Evolutionary conservation across 2,888 invertebrate genomes (phyloP), one percentile per base, ranked within the genome.

Genomic region (Dioctria rufipes): DNA sequence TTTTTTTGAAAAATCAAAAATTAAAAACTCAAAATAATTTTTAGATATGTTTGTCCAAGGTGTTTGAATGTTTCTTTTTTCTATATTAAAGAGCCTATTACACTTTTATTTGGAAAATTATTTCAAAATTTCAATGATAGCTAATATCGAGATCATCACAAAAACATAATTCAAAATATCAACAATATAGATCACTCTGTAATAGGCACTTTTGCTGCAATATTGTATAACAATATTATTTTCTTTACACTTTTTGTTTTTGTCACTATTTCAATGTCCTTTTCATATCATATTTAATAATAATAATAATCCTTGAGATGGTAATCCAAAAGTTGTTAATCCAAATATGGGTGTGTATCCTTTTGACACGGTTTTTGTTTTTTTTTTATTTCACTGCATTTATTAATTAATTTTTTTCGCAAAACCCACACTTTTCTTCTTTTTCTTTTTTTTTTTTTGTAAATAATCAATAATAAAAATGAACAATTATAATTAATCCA

Each of bases 181-280:
- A 40, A 43, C 40, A 63, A n/a, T 40, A 51, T 25, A 42, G 11
- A 67, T 79, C 79, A 77, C 80, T 80, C 81, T 83, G 82, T 83
- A 83, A 83, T 83, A 83, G 83, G 83, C 83, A 83, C 83, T 82
- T 82, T 80, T 42, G 40, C 25, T 54, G 46, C 58, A 25, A 25
- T 25, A 25, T 25, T 25, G 25, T 25, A 25, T 42, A 69, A 81
- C 42, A 63, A 63, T 63, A 25, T 25, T 25, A 25, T 25, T 25
- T 25, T 43, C 39, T 81, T 66, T 60, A 75, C 80, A 81, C 77
- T 61, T 80, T 78, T 25, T 25, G 25, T 77, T 40, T 60, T 71
- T 65, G 42, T 51, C 77, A 80, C 78, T 81, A 77, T 77, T 77
- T 6, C 40, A 67, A 42, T 78, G 80, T 81, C 71, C 77, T 78